Evolutionary conservation across 1,140 invertebrate species (phyloP), one percentile per base, ranked within the genome.

Genomic region (Pinna nobilis): DNA sequence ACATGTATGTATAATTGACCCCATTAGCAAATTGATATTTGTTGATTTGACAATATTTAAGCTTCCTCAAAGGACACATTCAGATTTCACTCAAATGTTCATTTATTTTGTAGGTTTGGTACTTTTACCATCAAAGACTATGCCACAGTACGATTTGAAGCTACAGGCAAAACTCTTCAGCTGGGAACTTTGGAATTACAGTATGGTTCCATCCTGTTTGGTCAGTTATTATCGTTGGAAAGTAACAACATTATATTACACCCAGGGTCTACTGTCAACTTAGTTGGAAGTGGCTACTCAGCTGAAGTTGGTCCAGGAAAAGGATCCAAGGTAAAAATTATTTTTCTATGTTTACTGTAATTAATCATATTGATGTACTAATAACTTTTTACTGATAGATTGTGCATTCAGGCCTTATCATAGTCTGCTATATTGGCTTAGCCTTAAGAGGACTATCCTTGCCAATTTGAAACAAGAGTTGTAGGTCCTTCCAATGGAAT

Each of bases 111-210:
- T 25, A 53, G 74, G 59, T 85, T 85, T 68, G 76, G 77, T 25
- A 79, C 63, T 20, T 80, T 85, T 49, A 82, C 70, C 18, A 73
- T 85, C 33, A 79, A 81, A 51, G 79, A 82, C 51, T 76, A 84
- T 73, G 80, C 76, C 30, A 61, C 51, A 37, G 69, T 76, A 3
- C 61, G 66, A 20, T 76, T 82, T 69, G 78, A 76, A 44, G 76
- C 70, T 13, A 74, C 80, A 5, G 70, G 76, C 9, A 76, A 81
- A 23, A 66, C 55, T 11, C 74, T 84, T 13, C 74, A 76, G 30
- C 65, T 85, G 33, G 79, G 79, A 6, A 69, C 51, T 1, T 51
- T 85, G 65, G 82, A 85, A 50, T 28, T 84, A 23, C 76, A 82
- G 59, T 85, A 85, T 69, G 74, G 72, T 44, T 70, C 80, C 6